Conservation (phyloP, 2,888 invertebrate species). For the Anorthoa munda region DNA sequence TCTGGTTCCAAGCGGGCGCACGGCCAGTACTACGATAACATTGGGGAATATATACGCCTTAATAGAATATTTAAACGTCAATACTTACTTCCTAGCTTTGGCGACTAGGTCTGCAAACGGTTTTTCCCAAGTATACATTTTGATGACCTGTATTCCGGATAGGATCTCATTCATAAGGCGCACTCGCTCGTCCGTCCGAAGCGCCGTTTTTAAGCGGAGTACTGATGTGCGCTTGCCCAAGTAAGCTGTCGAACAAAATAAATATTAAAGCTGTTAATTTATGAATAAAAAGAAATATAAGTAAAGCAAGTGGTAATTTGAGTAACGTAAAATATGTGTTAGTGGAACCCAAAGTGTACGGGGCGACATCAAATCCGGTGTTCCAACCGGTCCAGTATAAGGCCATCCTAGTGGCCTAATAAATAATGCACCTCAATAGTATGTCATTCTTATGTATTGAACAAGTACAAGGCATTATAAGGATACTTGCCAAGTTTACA, state of each 20-base stretch:
- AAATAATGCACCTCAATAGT: no score
- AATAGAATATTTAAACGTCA: not conserved
- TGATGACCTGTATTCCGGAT: slow-evolving; percentile 96
- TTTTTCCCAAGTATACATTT: slow-evolving; percentile 98
- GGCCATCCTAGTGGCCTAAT: no score
- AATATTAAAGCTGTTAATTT: not conserved
- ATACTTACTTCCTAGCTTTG: slow-evolving; percentile 93
- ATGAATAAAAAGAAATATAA: not conserved
- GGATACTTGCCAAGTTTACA: no score
- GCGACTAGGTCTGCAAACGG: slow-evolving; percentile 95
- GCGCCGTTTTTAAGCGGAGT: slow-evolving; percentile 94
- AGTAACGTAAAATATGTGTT: no score
- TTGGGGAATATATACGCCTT: no score
- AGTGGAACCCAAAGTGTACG: no score
- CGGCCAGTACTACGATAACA: no score
- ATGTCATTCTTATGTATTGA: no score
- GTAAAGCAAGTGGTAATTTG: not conserved
- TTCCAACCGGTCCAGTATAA: no score
- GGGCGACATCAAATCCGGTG: no score
- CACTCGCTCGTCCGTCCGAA: slow-evolving; percentile 97
- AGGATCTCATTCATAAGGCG: slow-evolving; percentile 97
- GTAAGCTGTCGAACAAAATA: slow-evolving; percentile 88
- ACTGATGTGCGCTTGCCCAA: slow-evolving; percentile 95
- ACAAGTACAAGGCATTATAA: no score
- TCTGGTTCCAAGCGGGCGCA: no score